These are phyloP conservation scores for Macrobrachium rosenbergii DNA, from an alignment of 1,140 invertebrate genomes.

Conservation along the genomic window DNA sequence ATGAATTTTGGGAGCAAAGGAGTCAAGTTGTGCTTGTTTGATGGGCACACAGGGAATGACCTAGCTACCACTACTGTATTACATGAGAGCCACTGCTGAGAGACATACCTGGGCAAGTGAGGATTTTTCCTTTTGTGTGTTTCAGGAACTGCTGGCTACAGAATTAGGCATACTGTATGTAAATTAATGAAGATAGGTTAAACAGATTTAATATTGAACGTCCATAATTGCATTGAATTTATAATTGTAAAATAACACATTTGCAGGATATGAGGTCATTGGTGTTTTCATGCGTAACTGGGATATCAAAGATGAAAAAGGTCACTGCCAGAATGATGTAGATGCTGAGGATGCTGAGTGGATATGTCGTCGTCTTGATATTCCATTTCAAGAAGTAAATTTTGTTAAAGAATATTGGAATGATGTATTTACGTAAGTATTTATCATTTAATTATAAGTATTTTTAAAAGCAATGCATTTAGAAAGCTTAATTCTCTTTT, in stretches of 20 bases:
- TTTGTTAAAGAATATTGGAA: slow-evolving; percentile 99
- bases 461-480: slow-evolving; percentile 13
- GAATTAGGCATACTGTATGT: too few relatives aligned
- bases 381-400: slow-evolving; percentile 81
- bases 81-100: too few relatives aligned
- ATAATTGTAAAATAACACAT: background rate
- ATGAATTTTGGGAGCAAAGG: too few relatives aligned
- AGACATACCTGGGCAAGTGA: too few relatives aligned
- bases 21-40: too few relatives aligned
- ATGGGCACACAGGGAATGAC: too few relatives aligned
- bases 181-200: too few relatives aligned
- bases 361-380: slow-evolving; percentile 84
- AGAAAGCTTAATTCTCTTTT: background rate
- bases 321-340: slow-evolving; percentile 83
- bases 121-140: too few relatives aligned
- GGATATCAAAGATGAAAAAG: slow-evolving; percentile 89
- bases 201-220: too few relatives aligned
- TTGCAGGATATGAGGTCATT: slow-evolving; percentile 83
- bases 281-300: slow-evolving; percentile 97
- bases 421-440: slow-evolving; percentile 87
- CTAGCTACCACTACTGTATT: too few relatives aligned
- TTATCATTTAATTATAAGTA: slow-evolving; percentile 38
- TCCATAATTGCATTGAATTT: too few relatives aligned
- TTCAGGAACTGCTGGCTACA: too few relatives aligned
- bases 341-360: slow-evolving; percentile 89